Percentiles rank a stretch among this genome's conserved stretches.
These are phyloP conservation scores for Sapajus apella DNA, from an alignment of 2,113 vertebrate genomes.

Conservation along the genomic window DNA sequence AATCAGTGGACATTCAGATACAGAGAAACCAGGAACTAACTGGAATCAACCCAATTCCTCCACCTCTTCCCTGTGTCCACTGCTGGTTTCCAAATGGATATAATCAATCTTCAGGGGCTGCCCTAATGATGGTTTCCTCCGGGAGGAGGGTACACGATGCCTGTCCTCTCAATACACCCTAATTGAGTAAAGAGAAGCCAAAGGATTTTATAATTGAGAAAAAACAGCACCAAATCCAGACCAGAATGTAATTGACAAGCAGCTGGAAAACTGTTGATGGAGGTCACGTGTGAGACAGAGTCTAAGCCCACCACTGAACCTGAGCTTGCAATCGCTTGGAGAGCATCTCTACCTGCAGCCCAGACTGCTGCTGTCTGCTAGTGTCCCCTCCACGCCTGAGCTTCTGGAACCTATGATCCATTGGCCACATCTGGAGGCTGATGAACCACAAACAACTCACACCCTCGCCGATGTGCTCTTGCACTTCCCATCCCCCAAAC, in stretches of 20 bases:
- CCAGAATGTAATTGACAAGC: conserved; percentile 64
- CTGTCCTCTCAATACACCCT: not conserved
- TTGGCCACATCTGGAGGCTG: not conserved
- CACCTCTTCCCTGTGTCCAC: not conserved
- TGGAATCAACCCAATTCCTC: not conserved
- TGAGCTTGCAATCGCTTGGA: accelerated
- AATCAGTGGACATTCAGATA: conserved; percentile 58
- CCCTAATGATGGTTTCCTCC: not conserved
- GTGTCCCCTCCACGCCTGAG: no score
- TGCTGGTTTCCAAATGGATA: not conserved
- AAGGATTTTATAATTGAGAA: not conserved
- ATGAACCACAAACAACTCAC: not conserved
- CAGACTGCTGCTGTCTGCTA: not conserved
- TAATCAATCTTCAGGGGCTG: no score
- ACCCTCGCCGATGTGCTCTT: not conserved
- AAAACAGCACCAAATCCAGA: conserved; percentile 65
- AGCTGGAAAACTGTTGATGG: not conserved
- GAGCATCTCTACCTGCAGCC: not conserved
- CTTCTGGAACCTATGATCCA: no score
- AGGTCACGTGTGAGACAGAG: not conserved
- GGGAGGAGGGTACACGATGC: not conserved
- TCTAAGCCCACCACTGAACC: not conserved
- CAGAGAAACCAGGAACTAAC: not conserved
- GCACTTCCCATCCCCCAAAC: not conserved
- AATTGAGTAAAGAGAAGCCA: not conserved